Conservation (phyloP, 2,888 invertebrate genomes). For the Synergus umbraculus region DNA sequence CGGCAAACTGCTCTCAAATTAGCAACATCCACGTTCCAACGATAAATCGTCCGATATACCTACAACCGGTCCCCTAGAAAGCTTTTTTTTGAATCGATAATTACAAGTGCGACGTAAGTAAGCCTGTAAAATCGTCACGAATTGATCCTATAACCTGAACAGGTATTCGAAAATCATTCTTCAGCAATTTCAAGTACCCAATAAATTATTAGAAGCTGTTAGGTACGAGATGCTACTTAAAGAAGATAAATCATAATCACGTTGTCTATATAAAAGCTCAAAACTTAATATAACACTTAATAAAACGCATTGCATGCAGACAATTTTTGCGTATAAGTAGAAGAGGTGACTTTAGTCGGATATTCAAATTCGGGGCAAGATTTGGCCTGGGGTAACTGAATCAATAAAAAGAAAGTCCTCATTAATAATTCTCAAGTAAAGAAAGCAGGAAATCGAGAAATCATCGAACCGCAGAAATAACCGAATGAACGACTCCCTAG, state of each 20-base stretch:
- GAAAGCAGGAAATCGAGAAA: background rate
- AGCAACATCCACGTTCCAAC: slow-evolving; percentile 37
- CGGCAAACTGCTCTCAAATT: slow-evolving; percentile 45
- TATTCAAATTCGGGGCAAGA: background rate
- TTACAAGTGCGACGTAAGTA: slow-evolving; percentile 10
- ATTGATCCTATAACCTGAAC: slow-evolving; percentile 1
- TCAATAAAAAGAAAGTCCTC: background rate
- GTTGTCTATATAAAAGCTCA: background rate
- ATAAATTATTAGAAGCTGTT: background rate
- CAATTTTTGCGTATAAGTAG: too few relatives aligned
- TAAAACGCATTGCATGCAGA: too few relatives aligned
- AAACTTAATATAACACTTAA: background rate
- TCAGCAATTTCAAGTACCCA: background rate
- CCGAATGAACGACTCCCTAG: background rate
- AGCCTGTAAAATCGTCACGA: background rate
- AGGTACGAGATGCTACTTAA: background rate
- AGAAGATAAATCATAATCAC: background rate
- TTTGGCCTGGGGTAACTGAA: background rate
- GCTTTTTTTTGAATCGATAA: slow-evolving; percentile 12
- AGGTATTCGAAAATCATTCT: background rate
- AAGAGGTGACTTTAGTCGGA: too few relatives aligned
- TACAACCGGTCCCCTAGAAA: slow-evolving; percentile 10
- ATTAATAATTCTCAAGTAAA: background rate
- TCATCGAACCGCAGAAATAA: background rate
- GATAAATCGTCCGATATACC: slow-evolving; percentile 41